These are phyloP conservation scores for Drosophila takahashii DNA, from an alignment of 1,140 invertebrate genomes.

Conservation along the genomic window DNA sequence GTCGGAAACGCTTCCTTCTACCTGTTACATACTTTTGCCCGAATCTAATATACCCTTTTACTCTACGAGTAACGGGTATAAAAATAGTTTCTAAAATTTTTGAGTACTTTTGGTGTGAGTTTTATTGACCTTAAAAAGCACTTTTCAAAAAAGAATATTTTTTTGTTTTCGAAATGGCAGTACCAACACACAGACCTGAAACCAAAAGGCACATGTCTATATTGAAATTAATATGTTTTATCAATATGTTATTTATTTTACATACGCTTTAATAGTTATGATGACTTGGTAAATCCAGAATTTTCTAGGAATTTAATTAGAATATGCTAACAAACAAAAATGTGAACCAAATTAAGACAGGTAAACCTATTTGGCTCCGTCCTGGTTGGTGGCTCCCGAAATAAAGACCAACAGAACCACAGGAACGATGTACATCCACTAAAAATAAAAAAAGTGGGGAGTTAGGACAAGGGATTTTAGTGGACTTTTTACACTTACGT, in stretches of 20 bases:
- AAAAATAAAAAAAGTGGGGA: conserved; percentile 55
- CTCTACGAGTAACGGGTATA: no score
- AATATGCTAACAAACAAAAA: conserved; percentile 19
- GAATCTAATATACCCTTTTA: no score
- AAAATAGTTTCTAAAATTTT: no score
- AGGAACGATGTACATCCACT: conserved; percentile 98
- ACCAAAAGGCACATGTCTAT: no score
- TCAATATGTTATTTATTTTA: conserved; percentile 8
- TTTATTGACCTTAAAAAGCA: no score
- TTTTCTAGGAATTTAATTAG: conserved; percentile 36
- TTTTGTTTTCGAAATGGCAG: no score
- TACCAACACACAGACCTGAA: no score
- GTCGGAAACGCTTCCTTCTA: no score
- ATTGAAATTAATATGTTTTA: neutral
- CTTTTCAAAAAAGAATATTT: no score
- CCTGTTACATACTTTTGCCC: no score
- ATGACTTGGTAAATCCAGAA: conserved; percentile 17
- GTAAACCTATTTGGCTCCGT: conserved; percentile 85
- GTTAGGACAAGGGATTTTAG: conserved; percentile 48
- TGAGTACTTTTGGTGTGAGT: no score
- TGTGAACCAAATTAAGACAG: neutral
- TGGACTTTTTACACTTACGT: conserved; percentile 89
- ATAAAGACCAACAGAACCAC: conserved; percentile 93
- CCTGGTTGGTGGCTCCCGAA: conserved; percentile 92
- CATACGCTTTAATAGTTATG: conserved; percentile 18